Conservation (phyloP, 1,140 invertebrate genomes). For the Gonatopus flavifemur region DNA sequence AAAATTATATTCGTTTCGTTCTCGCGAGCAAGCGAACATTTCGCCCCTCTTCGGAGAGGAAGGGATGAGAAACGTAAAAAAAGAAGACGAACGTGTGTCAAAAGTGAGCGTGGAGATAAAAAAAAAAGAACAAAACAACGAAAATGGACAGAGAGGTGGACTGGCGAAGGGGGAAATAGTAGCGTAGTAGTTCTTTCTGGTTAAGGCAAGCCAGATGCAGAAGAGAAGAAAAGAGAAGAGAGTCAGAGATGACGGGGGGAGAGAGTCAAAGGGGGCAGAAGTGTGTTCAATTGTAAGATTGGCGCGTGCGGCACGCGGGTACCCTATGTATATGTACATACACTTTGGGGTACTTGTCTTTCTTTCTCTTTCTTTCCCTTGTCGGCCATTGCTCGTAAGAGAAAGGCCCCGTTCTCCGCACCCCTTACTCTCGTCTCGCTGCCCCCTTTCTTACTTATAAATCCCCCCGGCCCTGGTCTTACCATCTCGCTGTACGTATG, state of each 20-base stretch:
- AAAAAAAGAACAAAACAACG: constrained; percentile 7
- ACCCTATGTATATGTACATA: constrained; percentile 12
- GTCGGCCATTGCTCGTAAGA: constrained; percentile 6
- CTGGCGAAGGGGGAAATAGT: constrained; percentile 18
- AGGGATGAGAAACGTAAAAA: too few species aligned
- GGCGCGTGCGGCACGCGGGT: constrained; percentile 55
- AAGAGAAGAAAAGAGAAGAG: constrained; percentile 10
- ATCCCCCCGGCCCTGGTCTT: constrained; percentile 18
- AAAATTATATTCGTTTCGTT: too few species aligned
- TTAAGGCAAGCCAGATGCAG: constrained; percentile 56
- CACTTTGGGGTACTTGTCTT: constrained; percentile 7
- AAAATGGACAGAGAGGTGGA: constrained; percentile 18
- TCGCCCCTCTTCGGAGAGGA: too few species aligned
- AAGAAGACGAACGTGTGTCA: constrained; percentile 13
- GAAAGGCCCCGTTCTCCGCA: constrained; percentile 2
- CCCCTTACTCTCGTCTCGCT: constrained; percentile 9
- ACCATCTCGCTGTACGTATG: too few species aligned
- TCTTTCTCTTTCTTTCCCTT: constrained; percentile 27
- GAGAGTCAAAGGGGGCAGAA: constrained; percentile 24
- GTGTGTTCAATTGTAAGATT: constrained; percentile 58
- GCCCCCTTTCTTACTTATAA: too few species aligned
- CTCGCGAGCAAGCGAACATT: too few species aligned
- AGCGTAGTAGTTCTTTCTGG: constrained; percentile 34
- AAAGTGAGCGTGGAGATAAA: constrained; percentile 11
- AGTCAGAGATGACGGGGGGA: constrained; percentile 4